Conservation (phyloP, 1,140 invertebrate genomes). For the Metopolophium dirhodum region DNA sequence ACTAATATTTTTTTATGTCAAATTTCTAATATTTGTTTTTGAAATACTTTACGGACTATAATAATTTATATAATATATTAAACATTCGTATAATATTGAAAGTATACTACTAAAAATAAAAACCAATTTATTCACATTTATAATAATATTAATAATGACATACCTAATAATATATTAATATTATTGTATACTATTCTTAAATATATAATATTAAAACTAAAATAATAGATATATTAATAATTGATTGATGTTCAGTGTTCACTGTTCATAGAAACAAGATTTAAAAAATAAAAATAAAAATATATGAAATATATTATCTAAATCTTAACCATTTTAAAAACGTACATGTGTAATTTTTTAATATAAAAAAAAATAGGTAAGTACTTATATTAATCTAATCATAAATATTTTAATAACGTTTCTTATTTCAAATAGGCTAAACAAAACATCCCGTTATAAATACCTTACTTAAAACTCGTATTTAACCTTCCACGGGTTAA, state of each 20-base stretch:
- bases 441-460: conserved; percentile 20
- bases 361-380: not conserved
- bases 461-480: conserved; percentile 8
- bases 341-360: not conserved
- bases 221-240: not conserved
- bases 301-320: too few relatives aligned
- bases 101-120: not conserved
- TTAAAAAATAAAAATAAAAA: not conserved
- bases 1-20: not conserved
- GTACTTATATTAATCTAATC: not conserved
- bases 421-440: not conserved
- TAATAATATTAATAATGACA: too few relatives aligned
- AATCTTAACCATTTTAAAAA: not conserved
- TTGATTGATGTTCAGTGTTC: not conserved
- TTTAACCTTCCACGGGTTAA: not conserved
- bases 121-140: not conserved
- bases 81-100: too few relatives aligned
- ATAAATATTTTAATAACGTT: not conserved
- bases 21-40: not conserved
- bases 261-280: not conserved
- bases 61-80: not conserved
- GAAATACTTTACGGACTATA: not conserved
- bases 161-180: too few relatives aligned
- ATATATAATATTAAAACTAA: not conserved
- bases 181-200: too few relatives aligned